Evolutionary conservation across 2,113 vertebrate species (phyloP).

Genomic region (Leuciscus idus): DNA sequence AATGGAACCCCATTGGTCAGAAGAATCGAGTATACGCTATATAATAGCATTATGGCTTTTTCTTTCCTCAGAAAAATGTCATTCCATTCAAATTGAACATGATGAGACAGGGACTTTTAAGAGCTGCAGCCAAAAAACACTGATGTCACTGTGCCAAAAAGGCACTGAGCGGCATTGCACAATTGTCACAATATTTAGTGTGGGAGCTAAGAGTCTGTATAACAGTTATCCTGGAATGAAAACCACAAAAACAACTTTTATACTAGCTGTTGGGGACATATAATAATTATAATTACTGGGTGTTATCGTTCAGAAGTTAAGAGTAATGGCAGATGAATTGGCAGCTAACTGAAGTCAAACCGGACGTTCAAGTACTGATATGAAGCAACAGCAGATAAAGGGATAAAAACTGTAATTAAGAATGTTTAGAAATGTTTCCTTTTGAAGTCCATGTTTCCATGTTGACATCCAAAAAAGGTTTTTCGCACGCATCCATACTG

Average conservation of each 20-base stretch:
- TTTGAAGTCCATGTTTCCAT: not conserved
- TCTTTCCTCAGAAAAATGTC: not conserved
- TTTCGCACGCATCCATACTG: not conserved
- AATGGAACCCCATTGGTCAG: not conserved
- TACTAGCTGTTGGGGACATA: not conserved
- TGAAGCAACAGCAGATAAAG: not conserved
- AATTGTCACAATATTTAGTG: constrained; percentile 1
- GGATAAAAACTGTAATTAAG: not conserved
- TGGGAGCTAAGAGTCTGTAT: not conserved
- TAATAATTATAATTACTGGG: not conserved
- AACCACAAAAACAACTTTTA: not conserved
- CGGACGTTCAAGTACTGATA: not conserved
- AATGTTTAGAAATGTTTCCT: not conserved
- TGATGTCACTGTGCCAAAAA: not conserved
- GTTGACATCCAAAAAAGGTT: not conserved
- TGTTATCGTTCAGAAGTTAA: not conserved
- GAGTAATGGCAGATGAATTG: not conserved
- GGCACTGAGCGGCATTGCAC: not conserved
- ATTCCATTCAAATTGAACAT: not conserved
- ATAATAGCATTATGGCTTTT: not conserved
- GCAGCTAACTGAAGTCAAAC: constrained; percentile 9
- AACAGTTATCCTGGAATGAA: not conserved
- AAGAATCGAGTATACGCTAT: not conserved
- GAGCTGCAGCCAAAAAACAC: not conserved
- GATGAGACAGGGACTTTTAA: not conserved